phyloP scores from a whole-genome alignment of 1,140 invertebrate genomes.

The Sminthurides bifidus region DNA sequence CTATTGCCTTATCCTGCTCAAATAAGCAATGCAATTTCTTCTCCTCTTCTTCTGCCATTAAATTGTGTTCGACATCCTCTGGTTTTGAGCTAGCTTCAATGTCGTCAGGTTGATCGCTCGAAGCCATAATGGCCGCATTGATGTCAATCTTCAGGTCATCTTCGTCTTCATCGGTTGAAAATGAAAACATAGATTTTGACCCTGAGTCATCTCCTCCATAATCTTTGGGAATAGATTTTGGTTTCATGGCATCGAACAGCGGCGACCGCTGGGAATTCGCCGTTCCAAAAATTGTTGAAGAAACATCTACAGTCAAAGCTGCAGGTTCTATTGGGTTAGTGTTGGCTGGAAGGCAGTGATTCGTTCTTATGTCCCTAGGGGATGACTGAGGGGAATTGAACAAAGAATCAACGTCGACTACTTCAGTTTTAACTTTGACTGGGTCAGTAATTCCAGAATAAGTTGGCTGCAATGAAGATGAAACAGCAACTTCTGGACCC shows the following conservation, averaged over 20 bases:
- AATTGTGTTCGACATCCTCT: conserved; percentile 13
- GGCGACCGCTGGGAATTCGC: no score
- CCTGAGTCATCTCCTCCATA: not conserved
- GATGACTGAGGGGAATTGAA: conserved; percentile 26
- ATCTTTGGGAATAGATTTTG: not conserved
- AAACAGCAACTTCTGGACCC: conserved; percentile 11
- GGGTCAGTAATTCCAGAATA: conserved; percentile 1
- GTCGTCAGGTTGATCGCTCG: conserved; percentile 16
- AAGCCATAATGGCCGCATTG: conserved; percentile 28
- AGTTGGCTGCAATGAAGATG: not conserved
- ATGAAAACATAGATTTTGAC: conserved; percentile 27
- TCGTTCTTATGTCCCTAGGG: conserved; percentile 4
- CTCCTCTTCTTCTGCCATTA: conserved; percentile 19
- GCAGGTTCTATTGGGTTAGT: not conserved
- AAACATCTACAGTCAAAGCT: not conserved
- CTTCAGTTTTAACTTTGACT: conserved; percentile 15
- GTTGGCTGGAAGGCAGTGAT: no score
- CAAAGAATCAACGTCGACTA: conserved; percentile 23
- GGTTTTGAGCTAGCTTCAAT: conserved; percentile 12
- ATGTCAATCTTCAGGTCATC: conserved; percentile 28
- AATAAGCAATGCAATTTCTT: conserved; percentile 24
- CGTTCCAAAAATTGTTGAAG: no score
- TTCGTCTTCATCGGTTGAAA: conserved; percentile 27
- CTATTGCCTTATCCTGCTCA: conserved; percentile 31
- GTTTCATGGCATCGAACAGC: no score